A percentile compares a stretch with the other conserved stretches of the same genome.
These are phyloP conservation scores for Elaphurus davidianus DNA, from an alignment of 2,113 vertebrate genomes.

Conservation along the genomic window DNA sequence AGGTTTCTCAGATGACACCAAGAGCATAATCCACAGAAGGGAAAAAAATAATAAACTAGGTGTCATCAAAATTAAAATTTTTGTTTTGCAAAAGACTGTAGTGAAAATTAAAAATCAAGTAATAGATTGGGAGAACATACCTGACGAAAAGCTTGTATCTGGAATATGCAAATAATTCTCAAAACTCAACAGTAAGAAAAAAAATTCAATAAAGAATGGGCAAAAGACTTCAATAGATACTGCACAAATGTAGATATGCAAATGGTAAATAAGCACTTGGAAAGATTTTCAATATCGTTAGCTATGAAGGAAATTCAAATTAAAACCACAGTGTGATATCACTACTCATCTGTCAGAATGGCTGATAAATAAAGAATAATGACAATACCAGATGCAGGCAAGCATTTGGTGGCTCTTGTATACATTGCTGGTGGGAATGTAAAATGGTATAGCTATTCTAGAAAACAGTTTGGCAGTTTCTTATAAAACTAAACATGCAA, in stretches of 20 bases:
- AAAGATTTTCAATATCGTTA: not conserved
- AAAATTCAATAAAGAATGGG: not conserved
- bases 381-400: not conserved
- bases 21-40: not conserved
- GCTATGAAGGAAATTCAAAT: not conserved
- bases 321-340: not conserved
- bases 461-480: not conserved
- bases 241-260: not conserved
- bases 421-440: not conserved
- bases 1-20: not conserved
- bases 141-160: not conserved
- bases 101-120: not conserved
- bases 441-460: not conserved
- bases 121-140: not conserved
- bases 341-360: not conserved
- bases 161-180: not conserved
- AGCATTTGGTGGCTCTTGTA: not conserved
- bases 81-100: not conserved
- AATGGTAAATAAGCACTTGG: not conserved
- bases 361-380: constrained; percentile 7
- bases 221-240: not conserved
- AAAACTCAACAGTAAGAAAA: not conserved
- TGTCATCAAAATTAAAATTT: not conserved
- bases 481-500: not conserved
- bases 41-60: not conserved